These are phyloP conservation scores for Hetaerina titia DNA, from an alignment of 2,888 invertebrate species.

Conservation along the genomic window DNA sequence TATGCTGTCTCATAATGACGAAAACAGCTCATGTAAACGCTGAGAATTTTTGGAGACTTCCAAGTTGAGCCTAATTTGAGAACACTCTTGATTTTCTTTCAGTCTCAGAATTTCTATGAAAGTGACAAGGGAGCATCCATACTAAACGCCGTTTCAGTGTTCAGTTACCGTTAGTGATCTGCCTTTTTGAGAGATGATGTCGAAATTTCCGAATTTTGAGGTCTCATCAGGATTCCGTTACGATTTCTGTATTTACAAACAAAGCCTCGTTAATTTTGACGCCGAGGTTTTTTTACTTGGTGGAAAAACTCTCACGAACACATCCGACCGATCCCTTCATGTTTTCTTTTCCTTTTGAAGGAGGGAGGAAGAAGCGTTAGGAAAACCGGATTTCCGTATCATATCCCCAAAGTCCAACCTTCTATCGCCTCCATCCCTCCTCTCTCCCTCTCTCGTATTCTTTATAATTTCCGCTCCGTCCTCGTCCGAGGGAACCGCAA, in stretches of 20 bases:
- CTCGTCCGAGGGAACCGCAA: not conserved
- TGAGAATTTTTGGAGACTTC: not conserved
- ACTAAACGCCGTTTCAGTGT: constrained; percentile 4
- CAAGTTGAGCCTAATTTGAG: constrained; percentile 34
- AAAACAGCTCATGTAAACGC: not conserved
- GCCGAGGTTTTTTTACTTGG: not conserved
- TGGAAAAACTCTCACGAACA: not conserved
- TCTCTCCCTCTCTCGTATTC: not conserved
- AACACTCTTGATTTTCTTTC: not conserved
- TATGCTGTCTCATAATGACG: not conserved
- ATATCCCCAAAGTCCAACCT: constrained; percentile 11
- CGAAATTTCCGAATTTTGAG: not conserved
- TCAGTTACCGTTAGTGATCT: not conserved
- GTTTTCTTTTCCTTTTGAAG: not conserved
- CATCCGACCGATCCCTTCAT: not conserved
- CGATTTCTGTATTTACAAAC: constrained; percentile 57
- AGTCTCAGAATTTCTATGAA: not conserved
- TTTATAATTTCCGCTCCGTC: constrained; percentile 35
- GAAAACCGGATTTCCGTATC: constrained; percentile 46
- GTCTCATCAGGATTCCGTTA: constrained; percentile 39
- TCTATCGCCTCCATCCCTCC: constrained; percentile 35
- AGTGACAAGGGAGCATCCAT: not conserved
- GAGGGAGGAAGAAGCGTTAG: constrained; percentile 13
- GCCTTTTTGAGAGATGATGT: not conserved
- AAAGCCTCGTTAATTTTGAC: constrained; percentile 44